Conservation (phyloP, 2,888 invertebrate species). For the Mystacides longicornis region DNA sequence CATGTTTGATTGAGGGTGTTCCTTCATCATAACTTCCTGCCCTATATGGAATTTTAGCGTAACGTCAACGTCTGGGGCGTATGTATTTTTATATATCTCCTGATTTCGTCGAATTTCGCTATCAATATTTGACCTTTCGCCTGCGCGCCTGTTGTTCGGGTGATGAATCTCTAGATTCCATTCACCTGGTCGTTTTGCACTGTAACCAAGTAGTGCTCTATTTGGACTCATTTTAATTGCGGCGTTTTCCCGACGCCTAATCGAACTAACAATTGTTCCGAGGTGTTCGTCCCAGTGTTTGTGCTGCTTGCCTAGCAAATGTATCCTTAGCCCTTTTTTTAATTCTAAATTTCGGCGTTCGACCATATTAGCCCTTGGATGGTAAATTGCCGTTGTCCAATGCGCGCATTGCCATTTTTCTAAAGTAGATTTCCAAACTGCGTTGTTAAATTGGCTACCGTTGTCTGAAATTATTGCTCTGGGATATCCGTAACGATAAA, state of each 20-base stretch:
- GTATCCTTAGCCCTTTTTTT: slow-evolving; percentile 27
- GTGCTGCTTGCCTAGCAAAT: not conserved
- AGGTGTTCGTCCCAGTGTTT: not conserved
- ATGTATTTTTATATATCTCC: not conserved
- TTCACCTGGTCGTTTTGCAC: not conserved
- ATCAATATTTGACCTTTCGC: not conserved
- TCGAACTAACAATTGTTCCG: not conserved
- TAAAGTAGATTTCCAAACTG: slow-evolving; percentile 7
- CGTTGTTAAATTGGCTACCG: not conserved
- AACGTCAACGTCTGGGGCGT: not conserved
- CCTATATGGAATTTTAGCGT: not conserved
- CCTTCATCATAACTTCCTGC: not conserved
- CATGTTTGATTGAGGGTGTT: not conserved
- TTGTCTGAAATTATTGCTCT: not conserved
- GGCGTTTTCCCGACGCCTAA: not conserved
- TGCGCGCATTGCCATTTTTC: slow-evolving; percentile 14
- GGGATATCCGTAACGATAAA: not conserved
- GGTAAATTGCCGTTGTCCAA: slow-evolving; percentile 27
- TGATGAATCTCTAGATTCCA: not conserved
- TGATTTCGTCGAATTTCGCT: not conserved
- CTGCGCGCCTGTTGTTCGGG: not conserved
- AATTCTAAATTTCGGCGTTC: slow-evolving; percentile 27
- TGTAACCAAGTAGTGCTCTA: not conserved
- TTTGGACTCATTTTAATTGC: not conserved
- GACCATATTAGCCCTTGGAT: slow-evolving; percentile 27